Evolutionary conservation across 2,797 vertebrate species (phyloP).

Genomic region (Sebastes nivosus): DNA sequence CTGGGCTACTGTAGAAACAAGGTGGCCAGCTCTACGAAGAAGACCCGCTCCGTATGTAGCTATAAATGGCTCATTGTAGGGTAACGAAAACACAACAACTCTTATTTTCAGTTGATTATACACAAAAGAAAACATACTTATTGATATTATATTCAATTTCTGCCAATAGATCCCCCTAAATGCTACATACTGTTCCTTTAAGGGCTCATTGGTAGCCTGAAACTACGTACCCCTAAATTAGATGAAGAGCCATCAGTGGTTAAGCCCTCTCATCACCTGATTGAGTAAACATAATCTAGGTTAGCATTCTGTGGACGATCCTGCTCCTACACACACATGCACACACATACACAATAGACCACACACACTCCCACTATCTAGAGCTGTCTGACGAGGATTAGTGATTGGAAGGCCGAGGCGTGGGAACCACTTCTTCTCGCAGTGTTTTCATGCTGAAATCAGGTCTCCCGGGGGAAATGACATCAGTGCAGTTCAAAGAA

Average conservation of each 20-base stretch:
- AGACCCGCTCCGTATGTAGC: neutral
- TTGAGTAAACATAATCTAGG: slow-evolving; percentile 62
- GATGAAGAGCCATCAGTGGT: slow-evolving; percentile 44
- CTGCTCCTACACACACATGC: slow-evolving; percentile 44
- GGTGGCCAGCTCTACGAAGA: neutral
- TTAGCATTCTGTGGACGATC: slow-evolving; percentile 42
- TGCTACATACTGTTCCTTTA: neutral
- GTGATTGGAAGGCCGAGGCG: slow-evolving; percentile 59
- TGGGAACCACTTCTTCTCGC: slow-evolving; percentile 69
- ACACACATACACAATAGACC: slow-evolving; percentile 17
- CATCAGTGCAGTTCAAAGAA: slow-evolving; percentile 60
- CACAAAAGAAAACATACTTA: neutral
- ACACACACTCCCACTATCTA: slow-evolving; percentile 21
- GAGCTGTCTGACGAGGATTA: slow-evolving; percentile 71
- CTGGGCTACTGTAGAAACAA: neutral
- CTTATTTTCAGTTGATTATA: neutral
- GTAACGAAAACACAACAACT: neutral
- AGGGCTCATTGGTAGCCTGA: slow-evolving; percentile 10
- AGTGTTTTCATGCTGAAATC: slow-evolving; percentile 44
- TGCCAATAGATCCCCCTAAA: neutral
- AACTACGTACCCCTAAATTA: slow-evolving; percentile 53
- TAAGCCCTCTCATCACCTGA: slow-evolving; percentile 59
- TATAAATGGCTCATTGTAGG: neutral
- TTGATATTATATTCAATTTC: neutral
- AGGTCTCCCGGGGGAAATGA: slow-evolving; percentile 64